Base-by-base conservation (phyloP, 2,113 vertebrate species). In the Mesitornis unicolor region DNA sequence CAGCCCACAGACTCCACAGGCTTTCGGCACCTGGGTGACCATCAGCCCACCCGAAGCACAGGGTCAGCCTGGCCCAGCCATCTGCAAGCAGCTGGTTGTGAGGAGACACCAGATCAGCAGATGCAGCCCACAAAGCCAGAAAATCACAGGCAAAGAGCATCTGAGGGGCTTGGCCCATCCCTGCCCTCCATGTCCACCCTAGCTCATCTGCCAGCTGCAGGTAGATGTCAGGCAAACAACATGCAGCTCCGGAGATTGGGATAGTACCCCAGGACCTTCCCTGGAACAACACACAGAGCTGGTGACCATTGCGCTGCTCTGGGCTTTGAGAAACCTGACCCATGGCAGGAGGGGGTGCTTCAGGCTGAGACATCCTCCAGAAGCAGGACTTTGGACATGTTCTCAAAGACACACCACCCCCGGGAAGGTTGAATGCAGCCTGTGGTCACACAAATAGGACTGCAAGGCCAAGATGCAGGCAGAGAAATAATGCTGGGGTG, bases 161-260 rank as follows among this genome's bases (percentile, higher is more conserved):
- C 19, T 0, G 0, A 11, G 25, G 21, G 21, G 4, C 26, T 60
- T 42, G 59, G 59, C 54, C 19, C 35, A 42, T 13, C 28, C 65
- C 4, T 1, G 22, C 47, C 18, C 71, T 91, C 24, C 48, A 10
- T 18, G 26, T 75, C 61, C 35, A 45, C 29, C 26, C 42, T 68
- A 42, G 35, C 12, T 63, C 38, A 12, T 28, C 51, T 57, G 38
- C 61, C 48, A 87, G 69, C 17, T 59, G n/a, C 61, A 28, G 38
- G 31, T 50, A 29, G 78, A 36, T 35, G 47, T 60, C 63, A 71
- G 67, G 8, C 17, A 65, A 50, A 29, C 26, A 90, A 43, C 56
- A 33, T 7, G 38, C 63, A 70, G 45, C 29, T 83, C 69, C 60
- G 63, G 35, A 81, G 18, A 7, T 3, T 20, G 43, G 36, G 15